phyloP scores from a whole-genome alignment of 1,140 invertebrate genomes.

The Lucilia cuprina region DNA sequence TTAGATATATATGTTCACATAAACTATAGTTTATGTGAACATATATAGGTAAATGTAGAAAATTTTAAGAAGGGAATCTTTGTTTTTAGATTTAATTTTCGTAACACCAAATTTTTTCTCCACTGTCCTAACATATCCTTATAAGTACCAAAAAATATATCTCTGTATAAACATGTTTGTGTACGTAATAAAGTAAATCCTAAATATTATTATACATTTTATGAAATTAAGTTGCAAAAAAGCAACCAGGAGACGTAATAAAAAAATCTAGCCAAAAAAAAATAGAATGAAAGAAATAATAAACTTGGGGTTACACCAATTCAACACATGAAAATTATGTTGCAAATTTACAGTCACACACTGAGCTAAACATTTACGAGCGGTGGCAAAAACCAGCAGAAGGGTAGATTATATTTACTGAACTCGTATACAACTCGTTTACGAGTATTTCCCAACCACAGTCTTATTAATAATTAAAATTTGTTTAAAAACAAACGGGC shows the following conservation, averaged over 20 bases:
- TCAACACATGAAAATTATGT: background rate
- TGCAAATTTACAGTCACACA: background rate
- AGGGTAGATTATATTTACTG: background rate
- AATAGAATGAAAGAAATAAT: background rate
- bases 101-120: background rate
- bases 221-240: background rate
- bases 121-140: background rate
- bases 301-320: background rate
- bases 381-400: background rate
- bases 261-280: background rate
- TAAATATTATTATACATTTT: conserved; percentile 9
- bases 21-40: no score
- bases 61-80: no score
- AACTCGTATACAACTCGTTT: background rate
- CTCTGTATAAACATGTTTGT: background rate
- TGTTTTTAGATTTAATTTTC: background rate
- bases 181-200: background rate
- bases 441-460: background rate
- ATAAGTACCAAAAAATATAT: background rate
- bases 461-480: conserved; percentile 15
- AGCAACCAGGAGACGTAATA: background rate
- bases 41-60: no score
- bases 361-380: background rate
- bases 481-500: background rate
- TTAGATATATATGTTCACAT: no score